Base-by-base conservation (phyloP, 2,797 vertebrate species). In the Rhinophrynus dorsalis region DNA sequence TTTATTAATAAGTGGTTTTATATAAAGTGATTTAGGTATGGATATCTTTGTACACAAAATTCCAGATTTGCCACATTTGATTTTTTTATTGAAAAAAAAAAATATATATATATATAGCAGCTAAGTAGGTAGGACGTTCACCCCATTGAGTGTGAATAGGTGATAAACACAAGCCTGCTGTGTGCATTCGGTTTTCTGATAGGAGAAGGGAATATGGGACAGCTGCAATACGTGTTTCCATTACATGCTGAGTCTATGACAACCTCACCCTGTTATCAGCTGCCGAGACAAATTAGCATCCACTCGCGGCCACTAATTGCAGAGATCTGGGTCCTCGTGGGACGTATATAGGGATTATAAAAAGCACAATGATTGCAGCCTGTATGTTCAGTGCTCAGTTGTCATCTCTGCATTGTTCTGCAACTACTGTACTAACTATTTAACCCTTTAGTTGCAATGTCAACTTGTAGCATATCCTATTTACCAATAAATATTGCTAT, bases 351-450 rank as follows among this genome's bases (percentile, higher is more conserved):
- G 13, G 18, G 47, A 35, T 45, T 73, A 73, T 66, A 73, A 66
- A 73, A 67, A 73, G 70, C 54, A 59, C 55, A 60, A 10, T 60
- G 55, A 73, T 73, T 73, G 47, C 55, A 60, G 70, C 47, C 68
- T 45, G 59, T 13, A 30, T 29, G 30, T 18, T 51, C 33, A 57
- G 55, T 62, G 47, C 58, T 50, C 67, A 40, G 29, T 52, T 67
- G 38, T 58, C 27, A 44, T 71, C n/a, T 15, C 3, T 27, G 21
- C 26, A 63, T 18, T 18, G 38, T 48, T 64, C 37, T 40, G 52
- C 33, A 38, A 37, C 33, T 13, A n/a, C 40, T 20, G 40, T 18
- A 44, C 17, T 7, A 11, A 6, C 17, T 20, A 1, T 44, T 44
- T 20, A 20, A 44, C 40, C 17, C n/a, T 18, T 44, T 44, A 44